phyloP scores from a whole-genome alignment of 92 coral and sea anemone genomes.

The Porites evermanni region DNA sequence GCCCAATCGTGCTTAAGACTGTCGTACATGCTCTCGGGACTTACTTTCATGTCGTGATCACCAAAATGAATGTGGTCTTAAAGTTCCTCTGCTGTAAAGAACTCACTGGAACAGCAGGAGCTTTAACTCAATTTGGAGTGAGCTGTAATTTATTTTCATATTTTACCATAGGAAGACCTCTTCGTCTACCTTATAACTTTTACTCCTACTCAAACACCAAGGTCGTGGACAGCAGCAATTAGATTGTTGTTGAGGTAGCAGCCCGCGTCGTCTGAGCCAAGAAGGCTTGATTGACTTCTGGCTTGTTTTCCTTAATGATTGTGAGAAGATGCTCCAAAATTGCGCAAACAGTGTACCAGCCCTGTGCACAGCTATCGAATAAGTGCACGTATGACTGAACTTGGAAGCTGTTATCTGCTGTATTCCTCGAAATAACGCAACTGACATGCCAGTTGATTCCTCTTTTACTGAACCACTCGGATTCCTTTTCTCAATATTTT shows the following conservation, averaged over 20 bases:
- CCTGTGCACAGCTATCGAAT: slow-evolving; percentile 28
- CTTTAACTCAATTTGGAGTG: background rate
- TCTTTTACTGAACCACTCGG: too few relatives aligned
- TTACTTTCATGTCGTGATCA: too few relatives aligned
- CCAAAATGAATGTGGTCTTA: too few relatives aligned
- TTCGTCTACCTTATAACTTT: background rate
- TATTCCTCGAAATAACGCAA: slow-evolving; percentile 15
- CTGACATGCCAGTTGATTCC: too few relatives aligned
- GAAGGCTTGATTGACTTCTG: background rate
- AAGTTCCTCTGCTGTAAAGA: too few relatives aligned
- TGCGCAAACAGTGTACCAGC: background rate
- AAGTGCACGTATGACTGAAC: slow-evolving; percentile 59
- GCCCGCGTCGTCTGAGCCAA: background rate
- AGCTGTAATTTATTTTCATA: background rate
- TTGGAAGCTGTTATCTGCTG: slow-evolving; percentile 42
- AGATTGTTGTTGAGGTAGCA: slow-evolving; percentile 10
- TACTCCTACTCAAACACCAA: background rate
- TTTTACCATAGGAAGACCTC: background rate
- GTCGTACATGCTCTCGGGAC: too few relatives aligned
- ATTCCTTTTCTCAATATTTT: too few relatives aligned
- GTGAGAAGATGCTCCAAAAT: slow-evolving; percentile 9
- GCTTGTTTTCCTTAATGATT: background rate
- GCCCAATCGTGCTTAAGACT: too few relatives aligned
- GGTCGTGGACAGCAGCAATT: background rate
- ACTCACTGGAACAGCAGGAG: too few relatives aligned